A percentile compares a stretch with the other conserved stretches of the same genome.
Conservation (phyloP, 2,888 invertebrate species). For the Escarpia spicata region DNA sequence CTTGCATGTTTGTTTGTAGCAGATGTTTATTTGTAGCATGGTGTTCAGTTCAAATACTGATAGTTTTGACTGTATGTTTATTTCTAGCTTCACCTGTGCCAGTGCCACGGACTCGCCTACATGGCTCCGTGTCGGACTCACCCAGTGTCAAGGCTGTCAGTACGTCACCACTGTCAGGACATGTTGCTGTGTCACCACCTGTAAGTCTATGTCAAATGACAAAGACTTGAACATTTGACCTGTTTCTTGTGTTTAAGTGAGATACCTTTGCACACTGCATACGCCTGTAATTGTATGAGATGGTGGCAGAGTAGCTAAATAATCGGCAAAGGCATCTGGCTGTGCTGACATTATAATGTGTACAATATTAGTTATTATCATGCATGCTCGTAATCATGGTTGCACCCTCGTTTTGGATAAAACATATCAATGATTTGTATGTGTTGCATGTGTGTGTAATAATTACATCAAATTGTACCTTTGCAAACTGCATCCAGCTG, state of each 20-base stretch:
- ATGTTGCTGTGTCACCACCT: slow-evolving; percentile 47
- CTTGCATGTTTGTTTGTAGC: no score
- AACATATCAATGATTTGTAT: no score
- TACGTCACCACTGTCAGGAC: slow-evolving; percentile 54
- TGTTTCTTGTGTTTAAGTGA: background rate
- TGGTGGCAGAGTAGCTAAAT: no score
- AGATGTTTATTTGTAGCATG: background rate
- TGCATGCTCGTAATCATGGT: no score
- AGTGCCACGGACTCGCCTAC: slow-evolving; percentile 48
- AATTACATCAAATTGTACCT: no score
- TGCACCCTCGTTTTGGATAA: no score
- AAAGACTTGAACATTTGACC: background rate
- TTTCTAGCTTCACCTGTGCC: slow-evolving; percentile 60
- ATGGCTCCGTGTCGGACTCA: slow-evolving; percentile 41
- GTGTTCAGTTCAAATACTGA: background rate
- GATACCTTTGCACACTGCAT: background rate
- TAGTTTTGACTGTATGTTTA: slow-evolving; percentile 23
- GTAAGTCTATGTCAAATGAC: slow-evolving; percentile 20
- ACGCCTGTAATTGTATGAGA: no score
- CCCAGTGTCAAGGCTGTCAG: slow-evolving; percentile 50
- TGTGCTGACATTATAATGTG: no score
- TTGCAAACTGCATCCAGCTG: no score
- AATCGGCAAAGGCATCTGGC: no score
- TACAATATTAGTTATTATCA: no score
- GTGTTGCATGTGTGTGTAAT: no score